A percentile compares a stretch with the other conserved stretches of the same genome.
Evolutionary conservation across 2,797 vertebrate species (phyloP).

Genomic region (Knipowitschia caucasica): DNA sequence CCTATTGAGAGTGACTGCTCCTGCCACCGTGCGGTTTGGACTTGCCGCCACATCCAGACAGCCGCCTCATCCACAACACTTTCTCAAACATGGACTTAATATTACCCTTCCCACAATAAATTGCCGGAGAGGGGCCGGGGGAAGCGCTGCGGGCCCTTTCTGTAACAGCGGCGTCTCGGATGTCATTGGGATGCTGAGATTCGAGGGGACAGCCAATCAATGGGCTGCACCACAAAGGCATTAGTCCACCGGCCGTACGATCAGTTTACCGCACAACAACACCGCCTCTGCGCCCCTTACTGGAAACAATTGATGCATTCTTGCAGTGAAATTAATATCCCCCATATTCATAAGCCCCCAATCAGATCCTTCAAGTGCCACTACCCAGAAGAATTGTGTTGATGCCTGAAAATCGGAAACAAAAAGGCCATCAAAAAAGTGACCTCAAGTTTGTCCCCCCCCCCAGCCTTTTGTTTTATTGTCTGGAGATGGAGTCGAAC

Average conservation of each 20-base stretch:
- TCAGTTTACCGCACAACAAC: constrained; percentile 83
- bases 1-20: constrained; percentile 65
- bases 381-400: constrained; percentile 68
- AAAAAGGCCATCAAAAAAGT: constrained; percentile 14
- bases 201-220: constrained; percentile 83
- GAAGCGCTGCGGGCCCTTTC: constrained; percentile 60
- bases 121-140: constrained; percentile 70
- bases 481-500: no score
- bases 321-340: constrained; percentile 89
- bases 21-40: constrained; percentile 67
- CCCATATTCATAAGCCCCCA: constrained; percentile 85
- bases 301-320: constrained; percentile 88
- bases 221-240: constrained; percentile 81
- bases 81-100: constrained; percentile 78
- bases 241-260: constrained; percentile 82
- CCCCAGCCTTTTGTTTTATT: no score
- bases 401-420: constrained; percentile 69
- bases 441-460: no score
- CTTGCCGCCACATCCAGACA: constrained; percentile 61
- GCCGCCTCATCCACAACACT: constrained; percentile 63
- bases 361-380: constrained; percentile 85
- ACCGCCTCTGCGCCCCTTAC: constrained; percentile 76
- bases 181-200: constrained; percentile 81
- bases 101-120: constrained; percentile 84
- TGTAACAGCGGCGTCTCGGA: constrained; percentile 82